phyloP scores from a whole-genome alignment of 2,797 vertebrate species.

The Pampus argenteus region DNA sequence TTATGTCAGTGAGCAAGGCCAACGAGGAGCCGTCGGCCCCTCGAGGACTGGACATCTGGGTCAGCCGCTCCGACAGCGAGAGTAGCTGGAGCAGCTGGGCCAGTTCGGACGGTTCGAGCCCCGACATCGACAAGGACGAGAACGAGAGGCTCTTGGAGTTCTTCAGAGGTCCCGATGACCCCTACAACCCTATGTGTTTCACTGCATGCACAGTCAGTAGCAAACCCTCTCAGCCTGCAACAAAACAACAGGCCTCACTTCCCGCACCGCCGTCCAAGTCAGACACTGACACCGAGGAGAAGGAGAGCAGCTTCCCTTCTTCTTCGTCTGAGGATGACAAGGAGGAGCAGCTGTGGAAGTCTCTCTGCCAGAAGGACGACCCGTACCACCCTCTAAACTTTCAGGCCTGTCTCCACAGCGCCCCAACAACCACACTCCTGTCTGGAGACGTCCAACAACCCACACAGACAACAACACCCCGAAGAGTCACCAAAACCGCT shows the following conservation, averaged over 20 bases:
- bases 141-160: constrained; percentile 83
- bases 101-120: constrained; percentile 75
- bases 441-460: too few species aligned
- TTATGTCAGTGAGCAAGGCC: constrained; percentile 27
- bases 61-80: constrained; percentile 82
- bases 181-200: constrained; percentile 87
- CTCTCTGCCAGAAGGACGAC: constrained; percentile 74
- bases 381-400: constrained; percentile 87
- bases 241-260: constrained; percentile 27
- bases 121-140: constrained; percentile 80
- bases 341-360: constrained; percentile 83
- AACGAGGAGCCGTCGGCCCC: constrained; percentile 47
- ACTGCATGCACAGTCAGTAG: constrained; percentile 73
- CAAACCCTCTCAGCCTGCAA: constrained; percentile 19
- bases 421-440: constrained; percentile 7
- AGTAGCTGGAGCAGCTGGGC: constrained; percentile 85
- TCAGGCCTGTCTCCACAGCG: constrained; percentile 72
- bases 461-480: not conserved
- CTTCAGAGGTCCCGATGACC: constrained; percentile 78
- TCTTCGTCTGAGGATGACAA: constrained; percentile 74
- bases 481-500: constrained; percentile 41
- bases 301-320: constrained; percentile 41
- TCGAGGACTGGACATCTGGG: constrained; percentile 59
- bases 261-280: constrained; percentile 33
- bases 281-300: constrained; percentile 55